phyloP scores from a whole-genome alignment of 2,888 invertebrate species.

The Apomyelois bistriatella region DNA sequence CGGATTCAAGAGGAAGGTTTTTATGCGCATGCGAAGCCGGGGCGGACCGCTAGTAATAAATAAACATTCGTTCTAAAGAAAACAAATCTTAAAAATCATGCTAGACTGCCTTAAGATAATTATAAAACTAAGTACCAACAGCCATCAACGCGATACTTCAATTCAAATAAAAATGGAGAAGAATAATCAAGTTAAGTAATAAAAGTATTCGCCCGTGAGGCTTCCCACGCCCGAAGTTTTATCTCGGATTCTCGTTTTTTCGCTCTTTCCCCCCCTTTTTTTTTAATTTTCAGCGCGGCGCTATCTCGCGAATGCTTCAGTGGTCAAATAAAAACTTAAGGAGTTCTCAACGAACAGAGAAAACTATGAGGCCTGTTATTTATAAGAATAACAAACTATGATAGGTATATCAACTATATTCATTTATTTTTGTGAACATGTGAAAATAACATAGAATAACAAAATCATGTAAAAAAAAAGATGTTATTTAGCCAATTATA shows the following conservation, averaged over 20 bases:
- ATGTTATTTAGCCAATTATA: no score
- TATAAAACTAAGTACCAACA: no score
- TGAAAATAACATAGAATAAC: no score
- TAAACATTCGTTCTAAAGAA: no score
- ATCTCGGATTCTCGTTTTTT: constrained; percentile 46
- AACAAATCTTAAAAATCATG: no score
- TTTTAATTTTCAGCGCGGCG: constrained; percentile 76
- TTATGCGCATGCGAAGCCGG: no score
- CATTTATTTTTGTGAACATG: no score
- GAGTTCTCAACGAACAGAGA: constrained; percentile 60
- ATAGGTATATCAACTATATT: no score
- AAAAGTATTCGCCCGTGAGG: constrained; percentile 31
- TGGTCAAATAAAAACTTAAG: constrained; percentile 80
- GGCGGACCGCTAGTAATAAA: no score
- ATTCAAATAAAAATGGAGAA: constrained; percentile 9
- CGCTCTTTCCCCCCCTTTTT: constrained; percentile 38
- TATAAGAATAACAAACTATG: background rate
- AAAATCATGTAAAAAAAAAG: no score
- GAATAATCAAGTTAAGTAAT: constrained; percentile 35
- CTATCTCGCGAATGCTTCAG: constrained; percentile 79
- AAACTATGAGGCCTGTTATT: constrained; percentile 24
- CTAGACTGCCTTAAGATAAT: no score
- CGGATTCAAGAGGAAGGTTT: no score
- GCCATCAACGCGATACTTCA: background rate
- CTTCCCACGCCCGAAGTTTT: constrained; percentile 37